These are phyloP conservation scores for Parotocinclus haroldoi DNA, from an alignment of 2,797 vertebrate species.

Conservation along the genomic window DNA sequence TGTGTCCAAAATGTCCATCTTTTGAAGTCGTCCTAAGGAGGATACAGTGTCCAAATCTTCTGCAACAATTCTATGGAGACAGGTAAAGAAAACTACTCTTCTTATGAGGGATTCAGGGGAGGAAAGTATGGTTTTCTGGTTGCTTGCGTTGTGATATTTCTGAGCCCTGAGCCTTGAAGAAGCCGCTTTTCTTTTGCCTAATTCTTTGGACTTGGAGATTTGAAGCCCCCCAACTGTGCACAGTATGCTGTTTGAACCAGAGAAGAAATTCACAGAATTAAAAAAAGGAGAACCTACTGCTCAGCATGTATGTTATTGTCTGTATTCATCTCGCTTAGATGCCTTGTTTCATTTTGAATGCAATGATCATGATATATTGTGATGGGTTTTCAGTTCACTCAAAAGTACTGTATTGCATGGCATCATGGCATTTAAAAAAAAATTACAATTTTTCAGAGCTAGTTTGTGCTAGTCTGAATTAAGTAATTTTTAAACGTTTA, in stretches of 20 bases:
- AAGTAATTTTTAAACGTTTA: too few relatives aligned
- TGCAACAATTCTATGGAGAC: constrained; percentile 60
- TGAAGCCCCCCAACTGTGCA: constrained; percentile 83
- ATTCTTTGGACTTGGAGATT: constrained; percentile 80
- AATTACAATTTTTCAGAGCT: too few relatives aligned
- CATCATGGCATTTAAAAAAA: too few relatives aligned
- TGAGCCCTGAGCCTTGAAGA: constrained; percentile 79
- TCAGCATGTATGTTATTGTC: constrained; percentile 49
- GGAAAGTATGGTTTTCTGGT: constrained; percentile 52
- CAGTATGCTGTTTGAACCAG: constrained; percentile 76
- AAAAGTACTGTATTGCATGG: neutral
- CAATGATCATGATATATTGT: constrained; percentile 32
- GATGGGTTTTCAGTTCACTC: constrained; percentile 25
- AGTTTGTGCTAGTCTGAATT: too few relatives aligned
- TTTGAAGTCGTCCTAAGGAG: constrained; percentile 41
- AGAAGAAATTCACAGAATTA: constrained; percentile 71
- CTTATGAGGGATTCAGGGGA: constrained; percentile 51
- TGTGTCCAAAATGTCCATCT: constrained; percentile 45
- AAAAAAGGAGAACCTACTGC: constrained; percentile 57
- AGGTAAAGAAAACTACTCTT: constrained; percentile 59
- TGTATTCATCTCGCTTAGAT: constrained; percentile 47
- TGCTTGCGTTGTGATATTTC: constrained; percentile 67
- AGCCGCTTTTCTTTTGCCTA: constrained; percentile 76
- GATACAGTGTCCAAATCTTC: constrained; percentile 43
- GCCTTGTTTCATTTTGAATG: constrained; percentile 35